Evolutionary conservation across 2,888 invertebrate species (phyloP).

Genomic region (Laothoe populi): DNA sequence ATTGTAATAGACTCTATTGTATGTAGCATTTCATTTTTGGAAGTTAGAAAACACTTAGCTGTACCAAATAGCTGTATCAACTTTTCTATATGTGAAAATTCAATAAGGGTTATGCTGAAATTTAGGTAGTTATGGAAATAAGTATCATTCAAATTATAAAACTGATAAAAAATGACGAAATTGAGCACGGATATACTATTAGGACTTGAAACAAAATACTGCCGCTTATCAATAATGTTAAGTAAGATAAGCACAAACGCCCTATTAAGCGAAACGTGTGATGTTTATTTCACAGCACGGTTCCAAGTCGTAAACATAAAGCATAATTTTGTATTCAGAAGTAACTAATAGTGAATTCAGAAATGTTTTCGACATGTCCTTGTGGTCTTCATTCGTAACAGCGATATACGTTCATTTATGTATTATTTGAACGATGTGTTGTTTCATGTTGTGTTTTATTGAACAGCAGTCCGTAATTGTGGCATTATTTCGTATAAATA

Average conservation of each 20-base stretch:
- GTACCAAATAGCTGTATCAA: conserved; percentile 84
- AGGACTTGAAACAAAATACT: conserved; percentile 77
- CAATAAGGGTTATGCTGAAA: conserved; percentile 77
- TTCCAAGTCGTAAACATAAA: conserved; percentile 44
- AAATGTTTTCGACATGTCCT: conserved; percentile 80
- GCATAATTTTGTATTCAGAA: conserved; percentile 71
- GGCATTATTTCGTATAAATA: conserved; percentile 74
- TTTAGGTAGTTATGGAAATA: conserved; percentile 79
- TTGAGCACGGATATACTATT: conserved; percentile 83
- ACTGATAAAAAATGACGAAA: conserved; percentile 59
- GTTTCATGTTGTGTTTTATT: conserved; percentile 63
- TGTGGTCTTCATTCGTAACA: conserved; percentile 83
- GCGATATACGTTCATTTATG: conserved; percentile 76
- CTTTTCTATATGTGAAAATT: conserved; percentile 80
- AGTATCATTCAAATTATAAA: conserved; percentile 58
- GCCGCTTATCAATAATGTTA: conserved; percentile 74
- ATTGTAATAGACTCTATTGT: conserved; percentile 84
- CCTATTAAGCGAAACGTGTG: conserved; percentile 39
- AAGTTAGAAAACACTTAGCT: conserved; percentile 79
- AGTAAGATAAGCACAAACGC: conserved; percentile 65
- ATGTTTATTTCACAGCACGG: conserved; percentile 21
- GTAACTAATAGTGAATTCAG: conserved; percentile 53
- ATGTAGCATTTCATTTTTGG: conserved; percentile 82
- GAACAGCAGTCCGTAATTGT: conserved; percentile 67
- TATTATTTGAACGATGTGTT: conserved; percentile 58